Evolutionary conservation across 2,797 vertebrate genomes (phyloP).

Genomic region (Poeciliopsis gracilis): DNA sequence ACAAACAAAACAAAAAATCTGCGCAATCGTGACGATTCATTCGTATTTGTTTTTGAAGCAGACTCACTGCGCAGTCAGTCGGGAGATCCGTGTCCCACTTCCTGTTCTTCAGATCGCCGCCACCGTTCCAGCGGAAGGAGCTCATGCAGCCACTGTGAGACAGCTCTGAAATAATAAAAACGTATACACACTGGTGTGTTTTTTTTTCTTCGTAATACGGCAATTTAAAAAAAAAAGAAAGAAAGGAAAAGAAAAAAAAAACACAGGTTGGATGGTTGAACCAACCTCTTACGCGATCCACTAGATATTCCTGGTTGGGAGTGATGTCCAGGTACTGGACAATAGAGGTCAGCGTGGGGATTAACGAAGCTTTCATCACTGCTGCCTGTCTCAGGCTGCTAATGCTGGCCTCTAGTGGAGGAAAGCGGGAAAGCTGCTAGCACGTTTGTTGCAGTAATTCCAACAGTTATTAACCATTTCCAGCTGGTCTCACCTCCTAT

Average conservation of each 20-base stretch:
- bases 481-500: conserved; percentile 87
- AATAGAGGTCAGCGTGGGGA: conserved; percentile 90
- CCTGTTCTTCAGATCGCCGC: conserved; percentile 91
- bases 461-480: not conserved
- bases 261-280: not conserved
- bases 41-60: not conserved
- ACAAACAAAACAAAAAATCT: not conserved
- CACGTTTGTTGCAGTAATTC: not conserved
- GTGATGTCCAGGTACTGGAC: conserved; percentile 94
- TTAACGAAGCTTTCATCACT: conserved; percentile 89
- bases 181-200: not conserved
- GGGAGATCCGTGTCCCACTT: conserved; percentile 98
- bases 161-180: conserved; percentile 80
- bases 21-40: not conserved
- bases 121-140: conserved; percentile 94
- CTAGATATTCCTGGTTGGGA: conserved; percentile 95
- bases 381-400: conserved; percentile 96
- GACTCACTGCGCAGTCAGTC: conserved; percentile 91
- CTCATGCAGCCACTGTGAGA: conserved; percentile 99
- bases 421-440: not conserved
- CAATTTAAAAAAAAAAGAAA: not conserved
- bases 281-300: conserved; percentile 92
- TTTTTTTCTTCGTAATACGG: not conserved
- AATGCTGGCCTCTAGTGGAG: conserved; percentile 89
- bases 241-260: not conserved